Evolutionary conservation across 1,140 invertebrate genomes (phyloP).

Genomic region (Calliopsis andreniformis): DNA sequence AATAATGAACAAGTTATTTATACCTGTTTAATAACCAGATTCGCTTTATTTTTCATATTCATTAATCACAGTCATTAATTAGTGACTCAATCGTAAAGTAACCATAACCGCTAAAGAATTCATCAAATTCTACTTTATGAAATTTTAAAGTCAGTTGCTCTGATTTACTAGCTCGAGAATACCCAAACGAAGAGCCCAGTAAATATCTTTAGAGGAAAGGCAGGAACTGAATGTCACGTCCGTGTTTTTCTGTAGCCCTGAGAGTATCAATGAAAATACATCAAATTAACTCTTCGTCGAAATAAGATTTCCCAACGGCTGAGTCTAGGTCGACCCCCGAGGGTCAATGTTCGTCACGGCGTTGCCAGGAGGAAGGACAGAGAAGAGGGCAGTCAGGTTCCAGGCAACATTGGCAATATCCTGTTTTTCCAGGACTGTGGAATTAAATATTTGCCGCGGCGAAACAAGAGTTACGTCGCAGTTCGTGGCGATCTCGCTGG

Average conservation of each 20-base stretch:
- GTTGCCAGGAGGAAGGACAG: not conserved
- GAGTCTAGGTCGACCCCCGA: conserved; percentile 31
- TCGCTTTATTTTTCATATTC: too few species aligned
- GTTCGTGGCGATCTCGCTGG: conserved; percentile 54
- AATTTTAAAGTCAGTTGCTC: not conserved
- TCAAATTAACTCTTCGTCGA: conserved; percentile 67
- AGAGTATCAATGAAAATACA: conserved; percentile 67
- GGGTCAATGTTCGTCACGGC: conserved; percentile 25
- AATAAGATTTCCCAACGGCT: conserved; percentile 71
- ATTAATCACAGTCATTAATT: too few species aligned
- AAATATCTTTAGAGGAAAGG: conserved; percentile 41
- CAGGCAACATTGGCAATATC: conserved; percentile 68
- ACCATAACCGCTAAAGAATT: too few species aligned
- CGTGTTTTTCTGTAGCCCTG: conserved; percentile 37
- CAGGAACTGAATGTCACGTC: conserved; percentile 28
- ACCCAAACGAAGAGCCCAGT: not conserved
- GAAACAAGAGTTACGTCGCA: conserved; percentile 65
- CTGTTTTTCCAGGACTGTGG: conserved; percentile 67
- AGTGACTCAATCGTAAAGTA: too few species aligned
- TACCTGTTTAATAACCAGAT: too few species aligned
- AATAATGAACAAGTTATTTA: too few species aligned
- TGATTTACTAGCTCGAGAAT: not conserved
- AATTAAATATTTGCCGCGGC: conserved; percentile 70
- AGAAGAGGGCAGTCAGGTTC: conserved; percentile 36
- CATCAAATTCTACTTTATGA: too few species aligned